Base-by-base conservation (phyloP, 2,797 vertebrate species). In the Sebastolobus altivelis region DNA sequence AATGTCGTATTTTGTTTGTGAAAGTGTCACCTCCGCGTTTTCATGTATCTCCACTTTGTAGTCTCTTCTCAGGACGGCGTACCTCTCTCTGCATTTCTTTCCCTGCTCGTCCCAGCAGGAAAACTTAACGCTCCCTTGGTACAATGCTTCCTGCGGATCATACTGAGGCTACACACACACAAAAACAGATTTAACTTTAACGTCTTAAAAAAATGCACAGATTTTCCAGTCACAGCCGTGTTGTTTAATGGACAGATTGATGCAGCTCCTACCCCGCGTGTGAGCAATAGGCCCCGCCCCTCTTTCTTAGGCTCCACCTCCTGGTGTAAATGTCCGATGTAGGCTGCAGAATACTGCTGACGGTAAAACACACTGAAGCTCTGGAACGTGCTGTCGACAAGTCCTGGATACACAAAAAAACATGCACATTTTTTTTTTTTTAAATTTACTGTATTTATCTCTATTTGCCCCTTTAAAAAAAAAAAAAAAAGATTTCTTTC, bases 71-170 rank as follows among this genome's bases (percentile, higher is more conserved):
- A 98, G 81, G 54, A 97, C 94, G 0, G 93, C 25, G 0, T 96
- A 97, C 95, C 95, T 95, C 75, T 97, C 97, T 91, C 91, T 98
- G 96, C 95, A 96, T 84, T 97, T 98, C 91, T 94, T 97, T 70
- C 96, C 86, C 73, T 97, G 97, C 71, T 98, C 97, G 46, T 93
- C 85, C 90, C 90, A 93, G 69, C 75, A 80, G 59, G 96, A 97
- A 66, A 92, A 80, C 68, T 93, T 90, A 8, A 96, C 79, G 38
- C 91, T 96, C 62, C 93, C 95, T 85, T 97, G 95, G 0, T 97
- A 97, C 46, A 99, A 68, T 66, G 97, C 87, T 1, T 88, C 94
- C 22, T 92, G 94, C 3, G 89, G 71, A 52, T 38, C 5, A 63
- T 35, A 20, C n/a, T 49, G 78, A 59, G 91, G 88, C 91, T 92